Conservation (phyloP, 2,888 invertebrate genomes). For the Lepidochrysops patricia region DNA sequence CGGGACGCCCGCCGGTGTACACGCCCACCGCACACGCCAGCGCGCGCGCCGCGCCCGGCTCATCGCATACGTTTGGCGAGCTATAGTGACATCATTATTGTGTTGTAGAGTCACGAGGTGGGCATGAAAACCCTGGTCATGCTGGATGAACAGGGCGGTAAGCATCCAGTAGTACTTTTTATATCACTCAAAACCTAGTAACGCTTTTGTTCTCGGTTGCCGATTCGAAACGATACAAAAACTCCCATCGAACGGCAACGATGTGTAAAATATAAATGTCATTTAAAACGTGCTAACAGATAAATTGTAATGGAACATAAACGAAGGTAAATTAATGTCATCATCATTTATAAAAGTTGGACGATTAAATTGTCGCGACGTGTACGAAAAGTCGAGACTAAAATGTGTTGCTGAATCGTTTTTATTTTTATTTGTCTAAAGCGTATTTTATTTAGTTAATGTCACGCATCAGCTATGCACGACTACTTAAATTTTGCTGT, state of each 20-base stretch:
- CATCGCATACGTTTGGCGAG: constrained; percentile 66
- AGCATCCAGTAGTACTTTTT: constrained; percentile 80
- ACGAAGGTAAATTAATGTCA: constrained; percentile 55
- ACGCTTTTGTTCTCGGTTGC: constrained; percentile 68
- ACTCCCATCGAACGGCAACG: constrained; percentile 59
- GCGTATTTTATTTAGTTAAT: constrained; percentile 57
- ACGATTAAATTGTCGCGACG: constrained; percentile 25
- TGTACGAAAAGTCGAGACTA: constrained; percentile 40
- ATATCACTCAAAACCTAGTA: constrained; percentile 68
- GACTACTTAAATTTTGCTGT: constrained; percentile 67
- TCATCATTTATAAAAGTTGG: constrained; percentile 37
- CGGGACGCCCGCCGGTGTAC: constrained; percentile 26
- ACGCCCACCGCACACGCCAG: constrained; percentile 28
- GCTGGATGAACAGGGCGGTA: constrained; percentile 99
- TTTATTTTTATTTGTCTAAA: constrained; percentile 33
- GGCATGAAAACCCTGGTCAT: constrained; percentile 99
- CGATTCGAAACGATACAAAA: constrained; percentile 60
- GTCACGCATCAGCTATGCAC: constrained; percentile 74
- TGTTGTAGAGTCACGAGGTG: constrained; percentile 99
- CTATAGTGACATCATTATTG: constrained; percentile 76
- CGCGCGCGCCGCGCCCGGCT: constrained; percentile 44
- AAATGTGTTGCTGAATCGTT: constrained; percentile 33
- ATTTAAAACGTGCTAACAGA: constrained; percentile 62
- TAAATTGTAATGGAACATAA: constrained; percentile 60
- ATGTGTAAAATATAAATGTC: constrained; percentile 42